These are phyloP conservation scores for Drosophila bocki DNA, from an alignment of 1,140 invertebrate genomes.

Conservation along the genomic window DNA sequence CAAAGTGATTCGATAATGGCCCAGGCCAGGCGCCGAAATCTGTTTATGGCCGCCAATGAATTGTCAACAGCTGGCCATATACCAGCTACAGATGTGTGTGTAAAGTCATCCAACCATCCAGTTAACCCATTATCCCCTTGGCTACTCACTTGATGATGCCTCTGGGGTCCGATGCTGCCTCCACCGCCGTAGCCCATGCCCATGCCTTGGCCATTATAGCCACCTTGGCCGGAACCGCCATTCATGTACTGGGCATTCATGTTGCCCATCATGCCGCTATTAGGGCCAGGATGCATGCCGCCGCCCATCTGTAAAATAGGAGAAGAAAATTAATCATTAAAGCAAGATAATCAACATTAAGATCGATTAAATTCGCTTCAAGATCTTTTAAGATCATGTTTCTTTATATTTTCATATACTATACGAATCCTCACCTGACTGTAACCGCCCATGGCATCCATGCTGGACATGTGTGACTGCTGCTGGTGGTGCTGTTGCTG, in stretches of 20 bases:
- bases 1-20: slow-evolving; percentile 12
- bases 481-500: slow-evolving; percentile 60
- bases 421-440: slow-evolving; percentile 65
- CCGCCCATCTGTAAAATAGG: slow-evolving; percentile 68
- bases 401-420: too few species aligned
- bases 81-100: not conserved
- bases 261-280: slow-evolving; percentile 73
- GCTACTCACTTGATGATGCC: slow-evolving; percentile 83
- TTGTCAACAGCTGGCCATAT: slow-evolving; percentile 54
- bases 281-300: slow-evolving; percentile 74
- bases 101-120: slow-evolving; percentile 35
- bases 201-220: slow-evolving; percentile 62
- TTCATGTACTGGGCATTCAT: slow-evolving; percentile 83
- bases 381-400: not conserved
- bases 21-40: slow-evolving; percentile 21
- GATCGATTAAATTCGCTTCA: not conserved
- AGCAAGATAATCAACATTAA: not conserved
- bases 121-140: not conserved
- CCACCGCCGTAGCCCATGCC: slow-evolving; percentile 81
- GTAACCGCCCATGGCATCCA: slow-evolving; percentile 84
- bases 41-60: slow-evolving; percentile 54
- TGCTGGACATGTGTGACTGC: slow-evolving; percentile 70
- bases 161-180: slow-evolving; percentile 62
- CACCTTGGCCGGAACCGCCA: slow-evolving; percentile 70
- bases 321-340: not conserved